Conservation (phyloP, 2,797 vertebrate genomes). For the Galago senegalensis region DNA sequence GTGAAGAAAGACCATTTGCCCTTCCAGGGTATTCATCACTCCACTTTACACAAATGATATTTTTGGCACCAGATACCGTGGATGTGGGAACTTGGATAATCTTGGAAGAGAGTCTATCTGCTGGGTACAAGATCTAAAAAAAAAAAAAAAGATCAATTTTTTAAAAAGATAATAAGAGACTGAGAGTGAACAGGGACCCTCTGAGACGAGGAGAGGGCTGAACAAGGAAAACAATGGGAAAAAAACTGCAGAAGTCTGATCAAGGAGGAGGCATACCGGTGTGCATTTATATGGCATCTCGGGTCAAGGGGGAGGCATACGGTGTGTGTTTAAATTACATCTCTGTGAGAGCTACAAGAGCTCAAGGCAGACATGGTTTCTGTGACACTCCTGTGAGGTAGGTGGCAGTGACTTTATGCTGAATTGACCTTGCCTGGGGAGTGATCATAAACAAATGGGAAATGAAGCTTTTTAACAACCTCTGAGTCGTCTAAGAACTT, state of each 20-base stretch:
- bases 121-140: constrained; percentile 15
- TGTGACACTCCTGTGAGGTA: neutral
- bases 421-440: neutral
- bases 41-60: constrained; percentile 38
- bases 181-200: neutral
- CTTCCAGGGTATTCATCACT: neutral
- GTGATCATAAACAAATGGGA: constrained; percentile 44
- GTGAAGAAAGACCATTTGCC: neutral
- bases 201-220: neutral
- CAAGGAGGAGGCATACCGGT: neutral
- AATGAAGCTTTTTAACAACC: neutral
- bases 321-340: neutral
- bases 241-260: neutral
- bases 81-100: constrained; percentile 52
- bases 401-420: neutral
- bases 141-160: neutral
- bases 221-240: neutral
- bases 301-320: neutral
- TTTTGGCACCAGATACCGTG: constrained; percentile 44
- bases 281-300: neutral
- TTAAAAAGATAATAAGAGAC: neutral
- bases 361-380: neutral
- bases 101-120: neutral
- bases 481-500: neutral
- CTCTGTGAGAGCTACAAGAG: neutral